Conservation (phyloP, 2,797 vertebrate genomes). For the Myotis myotis region DNA sequence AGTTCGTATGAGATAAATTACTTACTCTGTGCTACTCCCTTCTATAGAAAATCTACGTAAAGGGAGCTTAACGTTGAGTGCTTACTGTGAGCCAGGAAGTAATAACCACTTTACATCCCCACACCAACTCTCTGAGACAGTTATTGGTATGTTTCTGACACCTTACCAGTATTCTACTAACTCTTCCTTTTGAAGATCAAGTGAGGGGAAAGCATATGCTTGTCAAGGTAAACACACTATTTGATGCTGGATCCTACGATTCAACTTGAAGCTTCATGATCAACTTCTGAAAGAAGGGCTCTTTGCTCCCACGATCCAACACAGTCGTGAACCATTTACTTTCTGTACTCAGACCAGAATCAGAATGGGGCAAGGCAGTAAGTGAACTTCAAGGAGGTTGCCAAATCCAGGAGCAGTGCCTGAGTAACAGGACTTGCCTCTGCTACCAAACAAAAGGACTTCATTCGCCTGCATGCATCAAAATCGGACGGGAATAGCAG, state of each 20-base stretch:
- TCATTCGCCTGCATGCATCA: not conserved
- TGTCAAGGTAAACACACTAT: not conserved
- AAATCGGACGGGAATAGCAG: too few species aligned
- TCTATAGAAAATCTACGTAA: not conserved
- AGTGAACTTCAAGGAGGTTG: not conserved
- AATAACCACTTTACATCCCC: not conserved
- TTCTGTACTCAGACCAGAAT: not conserved
- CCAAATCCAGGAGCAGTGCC: not conserved
- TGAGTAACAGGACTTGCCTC: not conserved
- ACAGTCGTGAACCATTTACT: not conserved
- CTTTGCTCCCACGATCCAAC: not conserved
- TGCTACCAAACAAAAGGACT: not conserved
- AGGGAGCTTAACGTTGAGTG: not conserved
- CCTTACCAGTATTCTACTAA: not conserved
- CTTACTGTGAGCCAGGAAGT: not conserved
- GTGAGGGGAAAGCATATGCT: not conserved
- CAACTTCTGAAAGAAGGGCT: not conserved
- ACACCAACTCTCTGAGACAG: not conserved
- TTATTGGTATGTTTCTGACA: not conserved
- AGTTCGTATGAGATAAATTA: not conserved
- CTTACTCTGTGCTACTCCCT: not conserved
- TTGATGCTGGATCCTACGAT: not conserved
- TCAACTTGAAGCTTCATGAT: not conserved
- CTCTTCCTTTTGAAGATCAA: not conserved
- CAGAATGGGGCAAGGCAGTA: not conserved